These are phyloP conservation scores for Tipula helvola DNA, from an alignment of 2,888 invertebrate genomes.

Conservation along the genomic window DNA sequence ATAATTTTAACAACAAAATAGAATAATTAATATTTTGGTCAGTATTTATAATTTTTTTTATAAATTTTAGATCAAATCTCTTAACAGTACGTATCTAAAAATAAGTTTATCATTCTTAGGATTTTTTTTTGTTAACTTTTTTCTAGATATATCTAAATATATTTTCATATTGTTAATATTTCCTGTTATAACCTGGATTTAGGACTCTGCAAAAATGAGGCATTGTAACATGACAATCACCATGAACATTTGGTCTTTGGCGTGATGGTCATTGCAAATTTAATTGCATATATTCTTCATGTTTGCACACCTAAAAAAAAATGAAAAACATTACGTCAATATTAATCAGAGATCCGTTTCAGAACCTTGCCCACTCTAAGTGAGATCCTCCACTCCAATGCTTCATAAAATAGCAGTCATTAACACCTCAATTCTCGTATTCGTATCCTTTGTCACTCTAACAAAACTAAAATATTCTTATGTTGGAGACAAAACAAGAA, in stretches of 20 bases:
- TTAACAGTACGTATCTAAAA: background rate
- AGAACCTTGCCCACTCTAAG: too few relatives aligned
- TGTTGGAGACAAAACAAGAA: too few relatives aligned
- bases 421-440: too few relatives aligned
- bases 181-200: slow-evolving; percentile 34
- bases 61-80: background rate
- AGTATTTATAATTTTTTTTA: background rate
- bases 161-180: slow-evolving; percentile 24
- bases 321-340: background rate
- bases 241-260: slow-evolving; percentile 22
- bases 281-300: slow-evolving; percentile 31
- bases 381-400: too few relatives aligned
- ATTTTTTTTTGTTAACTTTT: background rate
- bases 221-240: slow-evolving; percentile 34
- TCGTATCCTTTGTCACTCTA: too few relatives aligned
- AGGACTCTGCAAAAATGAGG: slow-evolving; percentile 36
- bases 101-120: background rate
- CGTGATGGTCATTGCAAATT: slow-evolving; percentile 33
- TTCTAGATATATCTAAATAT: background rate
- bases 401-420: too few relatives aligned
- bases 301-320: slow-evolving; percentile 30
- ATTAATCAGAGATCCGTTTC: too few relatives aligned
- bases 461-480: too few relatives aligned
- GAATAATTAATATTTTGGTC: background rate
- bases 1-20: background rate